Percentiles rank a stretch among this genome's conserved stretches.
Conservation (phyloP, 2,113 vertebrate species). For the Chloroceryle aenea region DNA sequence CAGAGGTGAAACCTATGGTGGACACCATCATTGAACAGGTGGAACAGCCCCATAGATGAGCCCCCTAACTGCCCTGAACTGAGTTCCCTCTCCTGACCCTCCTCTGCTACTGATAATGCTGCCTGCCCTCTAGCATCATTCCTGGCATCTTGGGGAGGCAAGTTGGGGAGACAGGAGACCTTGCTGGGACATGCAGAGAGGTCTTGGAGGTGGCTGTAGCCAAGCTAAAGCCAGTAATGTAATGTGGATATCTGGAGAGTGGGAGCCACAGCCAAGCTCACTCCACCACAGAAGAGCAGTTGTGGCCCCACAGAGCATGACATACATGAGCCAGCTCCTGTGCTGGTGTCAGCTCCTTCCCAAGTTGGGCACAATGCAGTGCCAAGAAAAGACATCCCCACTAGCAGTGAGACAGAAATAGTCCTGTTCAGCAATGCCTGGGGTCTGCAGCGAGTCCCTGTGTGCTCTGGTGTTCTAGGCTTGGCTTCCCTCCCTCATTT, state of each 20-base stretch:
- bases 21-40: background rate
- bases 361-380: background rate
- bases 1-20: background rate
- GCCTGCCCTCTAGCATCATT: background rate
- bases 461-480: background rate
- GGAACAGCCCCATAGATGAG: background rate
- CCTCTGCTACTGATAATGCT: background rate
- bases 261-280: background rate
- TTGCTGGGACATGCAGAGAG: background rate
- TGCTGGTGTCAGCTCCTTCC: background rate
- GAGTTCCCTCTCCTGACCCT: background rate
- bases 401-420: accelerated
- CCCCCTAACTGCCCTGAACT: background rate
- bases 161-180: background rate
- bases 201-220: background rate
- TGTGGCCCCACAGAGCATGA: background rate
- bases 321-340: accelerated
- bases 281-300: background rate
- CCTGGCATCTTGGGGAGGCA: background rate
- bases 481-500: background rate
- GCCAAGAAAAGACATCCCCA: background rate
- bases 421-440: background rate
- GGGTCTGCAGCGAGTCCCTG: background rate
- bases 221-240: background rate
- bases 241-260: accelerated